phyloP scores from a whole-genome alignment of 2,888 invertebrate genomes.

The Pelosia muscerda region DNA sequence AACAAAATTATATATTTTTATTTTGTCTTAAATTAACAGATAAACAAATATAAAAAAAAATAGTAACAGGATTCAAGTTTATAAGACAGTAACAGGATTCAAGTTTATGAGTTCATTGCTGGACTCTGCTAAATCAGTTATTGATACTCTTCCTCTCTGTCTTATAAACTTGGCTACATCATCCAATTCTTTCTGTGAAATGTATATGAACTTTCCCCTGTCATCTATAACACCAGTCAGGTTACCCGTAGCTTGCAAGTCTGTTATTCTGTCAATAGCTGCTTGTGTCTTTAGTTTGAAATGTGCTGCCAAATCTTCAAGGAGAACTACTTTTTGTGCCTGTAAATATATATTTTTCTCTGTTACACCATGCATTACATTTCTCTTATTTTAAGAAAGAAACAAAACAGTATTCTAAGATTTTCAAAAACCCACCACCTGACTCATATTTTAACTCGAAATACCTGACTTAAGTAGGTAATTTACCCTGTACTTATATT shows the following conservation, averaged over 20 bases:
- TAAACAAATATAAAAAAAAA: slow-evolving; percentile 25
- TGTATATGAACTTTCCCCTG: slow-evolving; percentile 99
- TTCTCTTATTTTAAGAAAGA: too few species aligned
- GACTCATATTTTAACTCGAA: too few species aligned
- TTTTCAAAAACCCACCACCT: too few species aligned
- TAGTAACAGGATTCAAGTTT: too few species aligned
- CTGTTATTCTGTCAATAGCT: slow-evolving; percentile 94
- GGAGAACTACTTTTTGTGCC: slow-evolving; percentile 95
- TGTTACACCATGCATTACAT: too few species aligned
- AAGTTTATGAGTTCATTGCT: slow-evolving; percentile 97
- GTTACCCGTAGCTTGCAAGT: slow-evolving; percentile 92
- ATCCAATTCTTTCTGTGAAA: slow-evolving; percentile 95
- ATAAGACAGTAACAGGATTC: slow-evolving; percentile 83
- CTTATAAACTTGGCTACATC: slow-evolving; percentile 98
- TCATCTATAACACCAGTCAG: slow-evolving; percentile 99
- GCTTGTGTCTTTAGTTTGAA: slow-evolving; percentile 97
- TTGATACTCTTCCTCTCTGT: slow-evolving; percentile 97
- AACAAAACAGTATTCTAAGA: too few species aligned
- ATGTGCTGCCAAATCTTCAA: slow-evolving; percentile 97
- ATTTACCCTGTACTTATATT: too few species aligned
- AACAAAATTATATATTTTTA: slow-evolving; percentile 56
- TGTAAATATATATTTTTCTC: slow-evolving; percentile 63
- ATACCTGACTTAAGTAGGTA: too few species aligned
- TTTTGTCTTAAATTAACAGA: slow-evolving; percentile 42
- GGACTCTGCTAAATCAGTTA: slow-evolving; percentile 96